These are phyloP conservation scores for Protobothrops flavoviridis DNA, from an alignment of 2,113 vertebrate genomes.

Conservation along the genomic window DNA sequence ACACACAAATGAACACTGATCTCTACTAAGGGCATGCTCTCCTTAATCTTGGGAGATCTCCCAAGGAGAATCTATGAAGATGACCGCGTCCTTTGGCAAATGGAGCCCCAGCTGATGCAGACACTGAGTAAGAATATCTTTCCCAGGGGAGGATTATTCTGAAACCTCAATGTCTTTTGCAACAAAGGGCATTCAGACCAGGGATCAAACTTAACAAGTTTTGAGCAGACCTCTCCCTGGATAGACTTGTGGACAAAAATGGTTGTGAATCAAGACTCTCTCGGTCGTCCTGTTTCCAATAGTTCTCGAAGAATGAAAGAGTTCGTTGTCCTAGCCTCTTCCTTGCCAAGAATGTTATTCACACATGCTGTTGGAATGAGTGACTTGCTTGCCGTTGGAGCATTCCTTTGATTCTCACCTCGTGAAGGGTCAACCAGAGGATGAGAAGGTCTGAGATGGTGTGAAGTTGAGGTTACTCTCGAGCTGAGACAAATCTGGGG, in stretches of 20 bases:
- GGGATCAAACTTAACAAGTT: not conserved
- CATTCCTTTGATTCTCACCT: not conserved
- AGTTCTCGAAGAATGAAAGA: not conserved
- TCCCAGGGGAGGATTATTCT: not conserved
- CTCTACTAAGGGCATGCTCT: not conserved
- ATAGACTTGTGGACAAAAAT: not conserved
- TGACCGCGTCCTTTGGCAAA: not conserved
- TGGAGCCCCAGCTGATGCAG: not conserved
- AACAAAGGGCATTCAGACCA: not conserved
- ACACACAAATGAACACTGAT: not conserved
- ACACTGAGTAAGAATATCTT: not conserved
- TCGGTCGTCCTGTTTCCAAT: not conserved
- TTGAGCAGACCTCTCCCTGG: not conserved
- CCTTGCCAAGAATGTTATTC: not conserved
- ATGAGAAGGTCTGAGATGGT: not conserved
- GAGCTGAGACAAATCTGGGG: not conserved
- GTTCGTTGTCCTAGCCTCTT: not conserved
- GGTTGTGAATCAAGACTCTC: not conserved
- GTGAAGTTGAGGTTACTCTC: not conserved
- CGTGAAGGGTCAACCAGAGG: not conserved
- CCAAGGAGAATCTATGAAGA: not conserved
- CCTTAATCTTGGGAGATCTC: not conserved
- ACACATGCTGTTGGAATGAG: not conserved
- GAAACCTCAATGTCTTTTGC: not conserved
- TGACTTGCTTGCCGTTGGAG: not conserved